These are phyloP conservation scores for Sphenodon punctatus DNA, from an alignment of 2,797 vertebrate genomes.

Conservation along the genomic window DNA sequence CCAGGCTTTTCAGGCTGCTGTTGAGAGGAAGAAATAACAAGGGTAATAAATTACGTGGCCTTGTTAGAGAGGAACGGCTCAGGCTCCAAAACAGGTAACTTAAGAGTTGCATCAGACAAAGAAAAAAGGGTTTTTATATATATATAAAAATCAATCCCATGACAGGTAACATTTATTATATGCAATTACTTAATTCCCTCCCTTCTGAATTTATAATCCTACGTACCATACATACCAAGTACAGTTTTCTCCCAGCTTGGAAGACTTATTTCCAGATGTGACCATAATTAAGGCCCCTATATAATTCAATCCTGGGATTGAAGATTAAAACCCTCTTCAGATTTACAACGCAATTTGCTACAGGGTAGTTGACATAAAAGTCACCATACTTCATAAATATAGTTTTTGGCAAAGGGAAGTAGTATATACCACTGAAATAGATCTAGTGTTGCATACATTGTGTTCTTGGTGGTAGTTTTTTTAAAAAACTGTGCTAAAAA, in stretches of 20 bases:
- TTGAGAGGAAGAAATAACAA: accelerated
- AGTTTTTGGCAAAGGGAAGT: too few species aligned
- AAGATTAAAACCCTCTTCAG: too few species aligned
- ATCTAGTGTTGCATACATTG: too few species aligned
- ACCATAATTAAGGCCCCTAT: not conserved
- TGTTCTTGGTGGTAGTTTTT: too few species aligned
- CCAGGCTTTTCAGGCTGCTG: accelerated
- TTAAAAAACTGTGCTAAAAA: not conserved
- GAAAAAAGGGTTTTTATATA: not conserved
- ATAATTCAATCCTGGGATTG: not conserved
- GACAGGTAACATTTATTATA: not conserved
- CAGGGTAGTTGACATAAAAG: too few species aligned
- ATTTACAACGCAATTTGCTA: too few species aligned
- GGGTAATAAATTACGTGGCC: too few species aligned
- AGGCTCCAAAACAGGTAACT: not conserved
- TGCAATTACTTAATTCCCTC: not conserved
- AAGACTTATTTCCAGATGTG: not conserved
- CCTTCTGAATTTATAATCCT: not conserved
- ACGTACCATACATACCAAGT: not conserved
- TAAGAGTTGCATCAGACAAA: not conserved
- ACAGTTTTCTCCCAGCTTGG: not conserved
- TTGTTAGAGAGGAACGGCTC: not conserved
- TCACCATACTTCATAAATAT: too few species aligned
- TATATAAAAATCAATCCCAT: not conserved
- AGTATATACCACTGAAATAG: too few species aligned